Base-by-base conservation (phyloP, 2,797 vertebrate species). In the Manis pentadactyla region DNA sequence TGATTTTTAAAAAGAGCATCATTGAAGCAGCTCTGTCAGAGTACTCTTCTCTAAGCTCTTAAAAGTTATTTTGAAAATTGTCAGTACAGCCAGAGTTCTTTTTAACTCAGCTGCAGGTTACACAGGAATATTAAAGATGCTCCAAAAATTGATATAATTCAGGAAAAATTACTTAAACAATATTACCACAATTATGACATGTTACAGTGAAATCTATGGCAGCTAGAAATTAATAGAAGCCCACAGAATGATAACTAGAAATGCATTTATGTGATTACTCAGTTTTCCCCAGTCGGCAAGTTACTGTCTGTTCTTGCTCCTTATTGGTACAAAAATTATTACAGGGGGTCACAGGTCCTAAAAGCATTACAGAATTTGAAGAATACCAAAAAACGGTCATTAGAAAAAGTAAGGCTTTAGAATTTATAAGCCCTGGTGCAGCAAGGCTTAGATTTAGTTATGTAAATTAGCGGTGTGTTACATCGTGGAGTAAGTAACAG, bases 351-450 rank as follows among this genome's bases (percentile, higher is more conserved):
- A 87, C 2, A n/a, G 2, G 13, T 93, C 93, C 87, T 94, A 92
- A 93, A 97, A 96, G 63, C 71, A 95, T 87, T 87, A 90, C 39
- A 92, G 75, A 97, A 83, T 69, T 21, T 93, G 59, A 96, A 81
- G 57, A 42, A 96, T 31, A 93, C 66, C n/a, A 94, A 96, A 82
- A 89, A 89, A 78, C 10, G 37, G 15, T 31, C 46, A 31, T 13
- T 64, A 73, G 15, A 34, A 59, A 93, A 93, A 94, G 23, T n/a
- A 74, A 69, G 93, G 79, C 11, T 74, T 97, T 66, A 81, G 59
- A 78, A 49, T 37, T 57, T 91, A 85, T 7, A 88, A 53, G 25
- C 69, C 83, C 34, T 71, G 66, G 0, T 53, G 64, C 95, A 69
- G 49, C 69, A 31, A 64, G 49, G 57, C 49, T 95, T 39, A 8